Evolutionary conservation across 2,888 invertebrate genomes (phyloP).

Genomic region (Cantharis lateralis): DNA sequence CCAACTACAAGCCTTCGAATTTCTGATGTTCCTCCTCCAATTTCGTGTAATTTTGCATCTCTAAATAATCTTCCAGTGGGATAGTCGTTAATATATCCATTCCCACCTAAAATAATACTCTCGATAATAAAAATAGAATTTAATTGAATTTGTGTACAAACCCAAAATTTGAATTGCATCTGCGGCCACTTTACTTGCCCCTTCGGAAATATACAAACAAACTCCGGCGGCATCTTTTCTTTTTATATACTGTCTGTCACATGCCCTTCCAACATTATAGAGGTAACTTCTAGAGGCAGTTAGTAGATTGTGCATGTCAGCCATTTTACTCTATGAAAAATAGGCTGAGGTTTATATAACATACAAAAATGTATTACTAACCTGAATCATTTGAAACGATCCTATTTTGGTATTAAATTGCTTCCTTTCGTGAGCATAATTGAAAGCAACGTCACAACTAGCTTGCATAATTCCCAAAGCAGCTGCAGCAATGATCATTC

Average conservation of each 20-base stretch:
- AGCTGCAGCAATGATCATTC: conserved; percentile 87
- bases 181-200: conserved; percentile 84
- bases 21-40: conserved; percentile 98
- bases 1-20: conserved; percentile 91
- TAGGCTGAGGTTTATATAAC: too few relatives aligned
- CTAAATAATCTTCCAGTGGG: conserved; percentile 91
- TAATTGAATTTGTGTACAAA: conserved; percentile 54
- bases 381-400: conserved; percentile 92
- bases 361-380: conserved; percentile 44
- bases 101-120: conserved; percentile 89
- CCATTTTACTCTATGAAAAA: conserved; percentile 78
- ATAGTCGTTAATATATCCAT: conserved; percentile 98
- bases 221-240: conserved; percentile 96
- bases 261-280: conserved; percentile 86
- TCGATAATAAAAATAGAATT: too few relatives aligned
- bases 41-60: conserved; percentile 98
- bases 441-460: conserved; percentile 89
- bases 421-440: conserved; percentile 94
- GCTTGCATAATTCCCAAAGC: conserved; percentile 97
- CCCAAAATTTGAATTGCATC: conserved; percentile 96
- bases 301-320: conserved; percentile 90
- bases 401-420: conserved; percentile 90
- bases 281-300: conserved; percentile 88
- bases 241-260: conserved; percentile 74
- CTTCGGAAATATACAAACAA: conserved; percentile 88